These are phyloP conservation scores for Leptobrachium ailaonicum DNA, from an alignment of 2,113 vertebrate species.

Conservation along the genomic window DNA sequence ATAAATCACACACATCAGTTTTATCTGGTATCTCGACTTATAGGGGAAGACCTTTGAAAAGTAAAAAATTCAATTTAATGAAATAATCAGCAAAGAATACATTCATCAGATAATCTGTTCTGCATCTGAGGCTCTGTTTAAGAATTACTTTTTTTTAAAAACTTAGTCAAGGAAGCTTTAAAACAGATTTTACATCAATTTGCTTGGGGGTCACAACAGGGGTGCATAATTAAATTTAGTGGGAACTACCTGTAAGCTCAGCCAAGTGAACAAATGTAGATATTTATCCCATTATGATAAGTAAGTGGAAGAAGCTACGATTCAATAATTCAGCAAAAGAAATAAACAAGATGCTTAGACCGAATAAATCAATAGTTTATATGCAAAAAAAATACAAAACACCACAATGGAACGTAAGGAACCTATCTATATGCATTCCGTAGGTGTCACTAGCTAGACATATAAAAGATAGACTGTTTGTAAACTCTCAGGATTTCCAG, in stretches of 20 bases:
- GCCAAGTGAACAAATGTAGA: slow-evolving; percentile 7
- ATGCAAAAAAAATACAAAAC: neutral
- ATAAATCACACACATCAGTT: slow-evolving; percentile 37
- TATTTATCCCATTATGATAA: slow-evolving; percentile 12
- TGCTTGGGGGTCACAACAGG: slow-evolving; percentile 15
- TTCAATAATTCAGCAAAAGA: neutral
- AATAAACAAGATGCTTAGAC: neutral
- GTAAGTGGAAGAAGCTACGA: neutral
- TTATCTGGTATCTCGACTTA: slow-evolving; percentile 40
- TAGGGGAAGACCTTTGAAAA: slow-evolving; percentile 36
- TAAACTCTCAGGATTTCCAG: too few species aligned
- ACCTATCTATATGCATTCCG: too few species aligned
- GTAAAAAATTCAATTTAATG: slow-evolving; percentile 36
- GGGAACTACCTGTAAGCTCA: neutral
- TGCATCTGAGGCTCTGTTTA: slow-evolving; percentile 24
- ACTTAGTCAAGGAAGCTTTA: slow-evolving; percentile 18
- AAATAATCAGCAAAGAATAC: slow-evolving; percentile 24
- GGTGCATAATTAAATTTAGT: slow-evolving; percentile 10
- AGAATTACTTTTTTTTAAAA: neutral
- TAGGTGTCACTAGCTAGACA: too few species aligned
- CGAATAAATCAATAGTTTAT: neutral
- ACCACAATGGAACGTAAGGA: neutral
- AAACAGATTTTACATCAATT: slow-evolving; percentile 14
- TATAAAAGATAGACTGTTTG: too few species aligned
- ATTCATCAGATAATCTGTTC: slow-evolving; percentile 1